Evolutionary conservation across 2,888 invertebrate genomes (phyloP).

Genomic region (Cephus rjabovi): DNA sequence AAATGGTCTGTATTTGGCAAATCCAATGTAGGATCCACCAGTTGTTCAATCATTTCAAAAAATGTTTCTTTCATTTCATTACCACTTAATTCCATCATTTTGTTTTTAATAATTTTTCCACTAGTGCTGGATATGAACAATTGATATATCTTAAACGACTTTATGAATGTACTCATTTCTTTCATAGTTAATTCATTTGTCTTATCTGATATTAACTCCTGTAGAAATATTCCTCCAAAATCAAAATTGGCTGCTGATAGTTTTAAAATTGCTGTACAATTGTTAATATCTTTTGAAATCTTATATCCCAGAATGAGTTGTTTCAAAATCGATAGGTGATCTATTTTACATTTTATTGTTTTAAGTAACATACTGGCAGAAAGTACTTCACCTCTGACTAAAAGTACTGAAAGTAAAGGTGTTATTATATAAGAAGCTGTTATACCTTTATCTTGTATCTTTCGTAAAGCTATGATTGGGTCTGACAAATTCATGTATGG

Average conservation of each 20-base stretch:
- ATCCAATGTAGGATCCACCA: slow-evolving; percentile 5
- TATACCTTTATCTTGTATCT: slow-evolving; percentile 67
- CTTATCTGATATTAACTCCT: slow-evolving; percentile 67
- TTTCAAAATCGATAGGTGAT: slow-evolving; percentile 67
- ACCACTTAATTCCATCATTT: slow-evolving; percentile 15
- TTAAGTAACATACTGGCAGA: slow-evolving; percentile 24
- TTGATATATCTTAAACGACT: slow-evolving; percentile 37
- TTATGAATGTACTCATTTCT: slow-evolving; percentile 24
- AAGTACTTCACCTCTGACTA: slow-evolving; percentile 66
- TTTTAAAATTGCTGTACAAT: slow-evolving; percentile 69
- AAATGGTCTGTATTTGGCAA: background rate
- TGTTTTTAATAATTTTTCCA: slow-evolving; percentile 32
- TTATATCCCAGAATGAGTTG: slow-evolving; percentile 69
- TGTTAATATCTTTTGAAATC: slow-evolving; percentile 67
- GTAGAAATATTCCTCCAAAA: slow-evolving; percentile 71
- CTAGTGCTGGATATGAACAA: slow-evolving; percentile 39
- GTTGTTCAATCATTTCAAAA: slow-evolving; percentile 24
- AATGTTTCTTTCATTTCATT: slow-evolving; percentile 11
- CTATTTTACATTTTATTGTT: slow-evolving; percentile 66
- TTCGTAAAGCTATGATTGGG: slow-evolving; percentile 68
- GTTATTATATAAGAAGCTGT: slow-evolving; percentile 63
- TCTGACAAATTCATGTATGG: slow-evolving; percentile 70
- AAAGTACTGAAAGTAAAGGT: slow-evolving; percentile 68
- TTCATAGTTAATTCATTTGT: slow-evolving; percentile 62
- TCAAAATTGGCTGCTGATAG: slow-evolving; percentile 68